Percentiles rank a stretch among this genome's conserved stretches.
Evolutionary conservation across 53 echinoderm and acorn worm genomes (phyloP).

Genomic region (Crossaster papposus): DNA sequence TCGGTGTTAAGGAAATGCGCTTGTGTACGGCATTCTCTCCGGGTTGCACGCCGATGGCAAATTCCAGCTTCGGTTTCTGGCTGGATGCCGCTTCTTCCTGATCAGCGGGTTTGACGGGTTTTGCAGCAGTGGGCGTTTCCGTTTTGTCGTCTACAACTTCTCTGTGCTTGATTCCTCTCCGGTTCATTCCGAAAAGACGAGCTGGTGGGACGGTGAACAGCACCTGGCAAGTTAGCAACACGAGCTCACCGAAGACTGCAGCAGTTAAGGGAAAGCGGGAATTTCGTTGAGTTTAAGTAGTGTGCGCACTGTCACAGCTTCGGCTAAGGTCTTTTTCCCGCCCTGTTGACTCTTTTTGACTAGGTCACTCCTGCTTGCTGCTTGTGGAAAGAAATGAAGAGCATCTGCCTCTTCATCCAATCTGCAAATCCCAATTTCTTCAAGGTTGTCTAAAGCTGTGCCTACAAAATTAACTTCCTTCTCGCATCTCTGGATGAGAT

Average conservation of each 20-base stretch:
- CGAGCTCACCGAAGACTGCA: neutral
- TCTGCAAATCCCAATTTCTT: neutral
- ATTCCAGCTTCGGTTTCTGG: neutral
- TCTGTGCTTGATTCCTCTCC: slow-evolving; percentile 29
- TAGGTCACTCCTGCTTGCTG: no score
- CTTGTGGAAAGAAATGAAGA: neutral
- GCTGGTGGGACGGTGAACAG: slow-evolving; percentile 1
- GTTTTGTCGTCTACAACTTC: neutral
- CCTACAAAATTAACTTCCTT: neutral
- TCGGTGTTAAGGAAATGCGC: neutral
- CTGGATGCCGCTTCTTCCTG: neutral
- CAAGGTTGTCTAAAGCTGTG: neutral
- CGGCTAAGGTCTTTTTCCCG: neutral
- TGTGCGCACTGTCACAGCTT: neutral
- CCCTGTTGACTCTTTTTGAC: neutral
- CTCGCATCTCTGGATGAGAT: slow-evolving; percentile 5
- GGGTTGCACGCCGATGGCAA: slow-evolving; percentile 25
- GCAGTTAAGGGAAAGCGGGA: neutral
- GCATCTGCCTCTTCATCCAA: neutral
- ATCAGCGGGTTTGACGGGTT: no score
- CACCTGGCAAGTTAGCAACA: no score
- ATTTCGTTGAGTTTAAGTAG: neutral
- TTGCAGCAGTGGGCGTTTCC: neutral
- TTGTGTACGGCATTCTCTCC: neutral
- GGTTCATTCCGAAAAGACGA: slow-evolving; percentile 24